Base-by-base conservation (phyloP, 2,113 vertebrate species). In the Motacilla tschutschensis region DNA sequence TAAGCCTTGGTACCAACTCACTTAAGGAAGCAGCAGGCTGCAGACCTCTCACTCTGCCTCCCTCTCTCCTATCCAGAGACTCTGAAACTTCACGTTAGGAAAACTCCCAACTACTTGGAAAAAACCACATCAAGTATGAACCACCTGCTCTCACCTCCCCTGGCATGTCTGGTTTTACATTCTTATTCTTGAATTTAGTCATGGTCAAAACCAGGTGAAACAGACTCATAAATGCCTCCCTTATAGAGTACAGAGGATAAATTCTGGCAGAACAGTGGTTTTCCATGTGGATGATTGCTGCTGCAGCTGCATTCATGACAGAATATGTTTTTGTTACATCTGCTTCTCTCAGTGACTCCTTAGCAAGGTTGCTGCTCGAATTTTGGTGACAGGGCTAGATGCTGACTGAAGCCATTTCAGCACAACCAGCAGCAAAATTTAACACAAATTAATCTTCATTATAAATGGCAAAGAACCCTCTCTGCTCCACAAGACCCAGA, bases 191-290 rank as follows among this genome's bases (percentile, higher is more conserved):
- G 31, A 93, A 54, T 15, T 43, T 20, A 48, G 8, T 74, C 3
- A 33, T 3, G 10, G n/a, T 58, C 33, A 77, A 81, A 72, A 40
- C 8, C 28, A 38, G 5, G 20, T 57, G 35, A 46, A 79, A 76
- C 5, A 83, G 65, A 53, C 5, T 63, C 1, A 0, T 0, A 1
- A 15, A 3, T 67, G 25, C 13, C 31, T 63, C 35, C 8, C 4
- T 73, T 60, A 60, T 0, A 13, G 19, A 16, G 1, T 25, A 53
- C 50, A 67, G 8, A 59, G 28, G 13, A 44, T 31, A 71, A 63
- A 28, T 60, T 85, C 43, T 53, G 40, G 12, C 5, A 74, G 9
- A 46, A 58, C 6, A 26, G 35, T 41, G 14, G 3, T 62, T 46
- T 76, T 75, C 29, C 43, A 43, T 0, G 3, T 17, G 8, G 51